These are phyloP conservation scores for Minunthozetes semirufus DNA, from an alignment of 2,888 invertebrate species.

Conservation along the genomic window DNA sequence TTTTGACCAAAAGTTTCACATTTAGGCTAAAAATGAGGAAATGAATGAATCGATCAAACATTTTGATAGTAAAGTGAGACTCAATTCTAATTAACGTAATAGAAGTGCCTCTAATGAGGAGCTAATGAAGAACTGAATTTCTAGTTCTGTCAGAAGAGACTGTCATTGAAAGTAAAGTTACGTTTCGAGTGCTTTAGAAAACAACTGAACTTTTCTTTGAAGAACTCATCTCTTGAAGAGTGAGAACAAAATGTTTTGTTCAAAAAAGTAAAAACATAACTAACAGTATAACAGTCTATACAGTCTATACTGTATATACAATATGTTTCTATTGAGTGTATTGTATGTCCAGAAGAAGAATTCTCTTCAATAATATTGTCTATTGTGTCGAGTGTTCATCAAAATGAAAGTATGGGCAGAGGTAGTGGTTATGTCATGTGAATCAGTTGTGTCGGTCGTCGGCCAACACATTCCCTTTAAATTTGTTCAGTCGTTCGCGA, in stretches of 20 bases:
- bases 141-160: not conserved
- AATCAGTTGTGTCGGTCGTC: conserved; percentile 2
- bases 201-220: not conserved
- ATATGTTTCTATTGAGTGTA: not conserved
- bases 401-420: not conserved
- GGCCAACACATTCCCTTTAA: not conserved
- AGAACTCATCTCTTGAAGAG: no score
- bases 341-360: not conserved
- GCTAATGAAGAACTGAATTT: conserved; percentile 20
- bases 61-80: not conserved
- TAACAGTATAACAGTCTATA: no score
- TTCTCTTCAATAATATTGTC: not conserved
- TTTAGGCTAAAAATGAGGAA: not conserved
- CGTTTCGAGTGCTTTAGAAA: no score
- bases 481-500: conserved; percentile 4
- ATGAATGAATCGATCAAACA: not conserved
- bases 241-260: not conserved
- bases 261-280: not conserved
- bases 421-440: conserved; percentile 3
- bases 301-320: no score
- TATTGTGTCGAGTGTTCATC: not conserved
- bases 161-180: not conserved
- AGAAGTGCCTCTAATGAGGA: not conserved
- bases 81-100: not conserved
- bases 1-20: not conserved